Evolutionary conservation across 2,113 vertebrate genomes (phyloP), one percentile per base, ranked within the genome.

Genomic region (Cephalopholis sonnerati): DNA sequence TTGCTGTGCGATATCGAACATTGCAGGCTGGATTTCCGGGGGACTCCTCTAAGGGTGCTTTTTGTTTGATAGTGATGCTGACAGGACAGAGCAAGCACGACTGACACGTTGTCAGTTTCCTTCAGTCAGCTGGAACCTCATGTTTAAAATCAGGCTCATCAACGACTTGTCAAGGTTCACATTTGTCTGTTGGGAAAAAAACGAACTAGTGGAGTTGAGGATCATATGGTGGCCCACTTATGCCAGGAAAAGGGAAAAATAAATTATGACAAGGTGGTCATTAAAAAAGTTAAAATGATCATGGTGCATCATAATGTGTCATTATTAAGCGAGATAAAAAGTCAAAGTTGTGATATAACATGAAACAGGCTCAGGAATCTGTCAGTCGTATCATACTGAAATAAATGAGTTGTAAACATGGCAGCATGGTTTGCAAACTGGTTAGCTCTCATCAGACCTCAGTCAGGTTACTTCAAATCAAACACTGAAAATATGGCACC

Each of bases 61-160:
- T 91, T 89, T 79, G 79, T 85, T 70, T 69, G 41, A 82, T 46
- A 81, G 85, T 69, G 67, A 84, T 72, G 65, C 84, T 91, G 90
- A 87, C 89, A 92, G 84, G 87, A 83, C 39, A 62, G 41, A 72
- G 27, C 59, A 20, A 79, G 74, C 86, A 61, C 69, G 32, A 88
- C 86, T 85, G 86, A 87, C 85, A 81, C 46, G 17, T 69, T 87
- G 89, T 90, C 91, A 86, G 68, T 70, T 90, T 69, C 66, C 53
- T 71, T 89, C 82, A 89, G 74, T 82, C 72, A 82, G 51, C 74
- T 77, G 74, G 83, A 92, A 87, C 81, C 73, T 93, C 84, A 81
- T 91, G 90, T 91, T 88, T 92, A 85, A 91, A 90, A 89, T 83
- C 50, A 69, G 50, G 39, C 58, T 62, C 77, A 84, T 83, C 76